Evolutionary conservation across 1,140 invertebrate genomes (phyloP).

Genomic region (Drosophila micromelanica): DNA sequence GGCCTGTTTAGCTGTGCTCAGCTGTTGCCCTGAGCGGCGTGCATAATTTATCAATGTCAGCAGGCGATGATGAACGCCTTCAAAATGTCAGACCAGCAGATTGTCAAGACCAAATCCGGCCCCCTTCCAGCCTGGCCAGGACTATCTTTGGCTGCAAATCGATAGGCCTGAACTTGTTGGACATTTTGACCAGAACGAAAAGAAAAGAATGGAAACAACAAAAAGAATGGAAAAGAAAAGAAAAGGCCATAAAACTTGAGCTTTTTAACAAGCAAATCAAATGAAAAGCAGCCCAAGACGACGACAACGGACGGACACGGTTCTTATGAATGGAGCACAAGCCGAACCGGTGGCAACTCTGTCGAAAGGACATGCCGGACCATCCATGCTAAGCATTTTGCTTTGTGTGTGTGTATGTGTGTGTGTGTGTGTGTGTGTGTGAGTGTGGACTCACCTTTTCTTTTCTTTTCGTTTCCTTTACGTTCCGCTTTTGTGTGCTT

Average conservation of each 20-base stretch:
- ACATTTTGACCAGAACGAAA: conserved; percentile 29
- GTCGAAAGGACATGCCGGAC: conserved; percentile 43
- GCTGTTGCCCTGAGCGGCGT: conserved; percentile 39
- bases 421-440: conserved; percentile 20
- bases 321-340: conserved; percentile 56
- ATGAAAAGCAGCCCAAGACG: conserved; percentile 54
- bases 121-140: not conserved
- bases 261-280: conserved; percentile 82
- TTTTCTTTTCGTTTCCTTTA: conserved; percentile 15
- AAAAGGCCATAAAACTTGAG: conserved; percentile 78
- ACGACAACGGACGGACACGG: conserved; percentile 36
- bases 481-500: conserved; percentile 21
- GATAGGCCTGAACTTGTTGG: conserved; percentile 71
- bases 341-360: conserved; percentile 16
- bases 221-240: conserved; percentile 50
- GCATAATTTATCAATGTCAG: conserved; percentile 80
- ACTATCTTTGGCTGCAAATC: conserved; percentile 46
- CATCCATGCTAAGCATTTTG: conserved; percentile 64
- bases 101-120: conserved; percentile 36
- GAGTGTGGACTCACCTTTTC: conserved; percentile 71
- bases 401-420: not conserved
- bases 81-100: conserved; percentile 66
- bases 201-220: conserved; percentile 43
- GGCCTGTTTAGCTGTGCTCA: conserved; percentile 19
- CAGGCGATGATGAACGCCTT: conserved; percentile 71